phyloP scores from a whole-genome alignment of 64 coral and sea anemone species.

The Trachythela sp. region DNA sequence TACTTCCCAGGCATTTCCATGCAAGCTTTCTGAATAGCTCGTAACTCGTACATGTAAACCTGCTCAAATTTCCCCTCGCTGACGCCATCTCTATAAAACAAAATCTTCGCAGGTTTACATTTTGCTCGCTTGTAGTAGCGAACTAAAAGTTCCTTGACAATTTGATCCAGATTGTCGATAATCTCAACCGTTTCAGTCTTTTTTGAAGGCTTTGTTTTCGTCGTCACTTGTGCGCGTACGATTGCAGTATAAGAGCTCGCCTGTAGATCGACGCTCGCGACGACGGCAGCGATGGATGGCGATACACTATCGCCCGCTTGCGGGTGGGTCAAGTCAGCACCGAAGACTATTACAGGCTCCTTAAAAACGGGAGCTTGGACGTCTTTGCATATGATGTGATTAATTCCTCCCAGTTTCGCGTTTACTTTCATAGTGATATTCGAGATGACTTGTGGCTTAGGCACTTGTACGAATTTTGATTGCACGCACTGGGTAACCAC shows the following conservation, averaged over 20 bases:
- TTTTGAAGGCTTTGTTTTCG: constrained; percentile 16
- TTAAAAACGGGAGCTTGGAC: constrained; percentile 41
- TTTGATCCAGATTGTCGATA: background rate
- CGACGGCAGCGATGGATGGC: constrained; percentile 86
- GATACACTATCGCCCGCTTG: constrained; percentile 55
- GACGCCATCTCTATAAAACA: constrained; percentile 87
- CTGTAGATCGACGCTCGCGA: constrained; percentile 72
- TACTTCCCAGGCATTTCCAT: constrained; percentile 46
- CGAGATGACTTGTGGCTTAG: constrained; percentile 56
- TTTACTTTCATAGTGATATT: constrained; percentile 87
- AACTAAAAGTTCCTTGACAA: background rate
- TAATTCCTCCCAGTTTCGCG: constrained; percentile 54
- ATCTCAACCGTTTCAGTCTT: constrained; percentile 52
- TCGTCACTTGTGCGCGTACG: constrained; percentile 56
- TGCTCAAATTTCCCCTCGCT: constrained; percentile 81
- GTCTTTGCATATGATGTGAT: constrained; percentile 52
- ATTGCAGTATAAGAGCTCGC: constrained; percentile 63
- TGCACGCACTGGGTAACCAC: constrained; percentile 74
- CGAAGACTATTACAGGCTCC: constrained; percentile 72
- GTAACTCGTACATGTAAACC: constrained; percentile 60
- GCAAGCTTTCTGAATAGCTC: constrained; percentile 81
- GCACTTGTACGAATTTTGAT: constrained; percentile 2
- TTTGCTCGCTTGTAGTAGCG: background rate
- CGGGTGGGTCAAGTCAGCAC: constrained; percentile 80
- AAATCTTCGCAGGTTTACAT: constrained; percentile 39